These are phyloP conservation scores for Amiota minor DNA, from an alignment of 2,888 invertebrate genomes.

Conservation along the genomic window DNA sequence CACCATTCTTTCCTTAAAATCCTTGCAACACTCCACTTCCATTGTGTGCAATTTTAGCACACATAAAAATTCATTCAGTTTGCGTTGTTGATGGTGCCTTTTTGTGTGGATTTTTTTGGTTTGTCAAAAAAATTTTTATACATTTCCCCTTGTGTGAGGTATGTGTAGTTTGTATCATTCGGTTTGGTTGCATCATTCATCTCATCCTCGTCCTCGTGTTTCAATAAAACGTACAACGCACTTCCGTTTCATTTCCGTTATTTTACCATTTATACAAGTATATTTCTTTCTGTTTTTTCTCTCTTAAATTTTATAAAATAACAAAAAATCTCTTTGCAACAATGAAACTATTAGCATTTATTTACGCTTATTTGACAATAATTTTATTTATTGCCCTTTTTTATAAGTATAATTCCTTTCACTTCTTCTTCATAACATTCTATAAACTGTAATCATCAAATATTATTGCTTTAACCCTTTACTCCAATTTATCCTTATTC, in stretches of 20 bases:
- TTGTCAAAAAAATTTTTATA: background rate
- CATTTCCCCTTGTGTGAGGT: conserved; percentile 36
- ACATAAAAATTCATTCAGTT: conserved; percentile 7
- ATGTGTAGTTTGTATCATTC: background rate
- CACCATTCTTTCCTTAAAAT: too few species aligned
- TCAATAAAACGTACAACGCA: conserved; percentile 56
- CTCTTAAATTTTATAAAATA: conserved; percentile 3
- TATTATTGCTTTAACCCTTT: too few species aligned
- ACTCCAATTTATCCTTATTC: conserved; percentile 34
- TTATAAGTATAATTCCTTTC: conserved; percentile 4
- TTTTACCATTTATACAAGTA: background rate
- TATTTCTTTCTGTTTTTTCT: conserved; percentile 11
- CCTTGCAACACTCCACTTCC: background rate
- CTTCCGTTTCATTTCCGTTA: conserved; percentile 61
- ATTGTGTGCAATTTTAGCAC: background rate
- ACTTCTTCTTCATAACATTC: too few species aligned
- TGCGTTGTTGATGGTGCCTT: conserved; percentile 27
- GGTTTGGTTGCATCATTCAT: background rate
- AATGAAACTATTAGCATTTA: conserved; percentile 57
- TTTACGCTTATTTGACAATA: conserved; percentile 66
- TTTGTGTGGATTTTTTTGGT: conserved; percentile 2
- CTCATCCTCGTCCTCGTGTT: conserved; percentile 11
- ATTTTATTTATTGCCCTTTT: conserved; percentile 36
- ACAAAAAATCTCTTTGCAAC: conserved; percentile 56
- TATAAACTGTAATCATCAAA: too few species aligned